phyloP scores from a whole-genome alignment of 2,113 vertebrate species.

The Vimba vimba region DNA sequence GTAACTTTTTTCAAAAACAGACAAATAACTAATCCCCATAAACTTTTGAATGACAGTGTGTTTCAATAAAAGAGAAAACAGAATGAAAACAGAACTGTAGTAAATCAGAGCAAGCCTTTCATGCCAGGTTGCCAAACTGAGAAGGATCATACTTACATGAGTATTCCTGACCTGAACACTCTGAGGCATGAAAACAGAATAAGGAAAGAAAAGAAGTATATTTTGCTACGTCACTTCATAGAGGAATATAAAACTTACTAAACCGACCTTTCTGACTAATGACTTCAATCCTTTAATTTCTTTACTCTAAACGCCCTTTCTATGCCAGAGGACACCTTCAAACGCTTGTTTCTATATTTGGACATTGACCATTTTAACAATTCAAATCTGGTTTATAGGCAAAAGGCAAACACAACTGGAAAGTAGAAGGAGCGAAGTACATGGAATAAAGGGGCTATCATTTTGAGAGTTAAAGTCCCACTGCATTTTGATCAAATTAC shows the following conservation, averaged over 20 bases:
- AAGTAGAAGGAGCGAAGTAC: background rate
- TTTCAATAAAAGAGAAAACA: background rate
- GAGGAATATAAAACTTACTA: background rate
- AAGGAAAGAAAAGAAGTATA: slow-evolving; percentile 23
- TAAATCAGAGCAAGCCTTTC: slow-evolving; percentile 27
- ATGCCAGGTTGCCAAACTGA: slow-evolving; percentile 37
- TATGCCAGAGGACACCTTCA: background rate
- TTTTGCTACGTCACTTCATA: slow-evolving; percentile 17
- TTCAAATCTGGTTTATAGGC: background rate
- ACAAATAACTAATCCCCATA: background rate
- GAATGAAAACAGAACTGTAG: background rate
- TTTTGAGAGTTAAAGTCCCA: slow-evolving; percentile 2
- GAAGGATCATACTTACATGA: slow-evolving; percentile 65
- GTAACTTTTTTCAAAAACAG: background rate
- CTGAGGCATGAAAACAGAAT: slow-evolving; percentile 62
- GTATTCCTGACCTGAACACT: slow-evolving; percentile 61
- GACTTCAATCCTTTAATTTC: no score
- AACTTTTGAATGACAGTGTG: background rate
- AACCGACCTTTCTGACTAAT: background rate
- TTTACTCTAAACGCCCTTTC: background rate
- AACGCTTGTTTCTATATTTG: background rate
- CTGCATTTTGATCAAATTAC: background rate
- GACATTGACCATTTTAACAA: slow-evolving; percentile 23
- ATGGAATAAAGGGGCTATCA: background rate
- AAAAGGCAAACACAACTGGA: slow-evolving; percentile 8